Base-by-base conservation (phyloP, 2,888 invertebrate species). In the Clunio marinus region DNA sequence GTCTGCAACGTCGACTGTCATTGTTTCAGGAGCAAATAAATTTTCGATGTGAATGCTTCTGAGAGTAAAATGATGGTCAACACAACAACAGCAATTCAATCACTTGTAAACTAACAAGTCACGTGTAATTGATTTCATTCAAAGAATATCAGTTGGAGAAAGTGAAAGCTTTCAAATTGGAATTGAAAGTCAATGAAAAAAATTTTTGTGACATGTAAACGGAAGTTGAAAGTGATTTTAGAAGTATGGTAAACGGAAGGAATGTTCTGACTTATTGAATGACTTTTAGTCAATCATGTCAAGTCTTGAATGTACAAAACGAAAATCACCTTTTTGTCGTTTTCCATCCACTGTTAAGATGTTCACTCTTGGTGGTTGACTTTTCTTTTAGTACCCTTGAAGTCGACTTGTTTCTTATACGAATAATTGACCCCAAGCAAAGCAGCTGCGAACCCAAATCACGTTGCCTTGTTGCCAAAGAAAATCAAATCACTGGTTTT, bases 141-240 rank as follows among this genome's bases (percentile, higher is more conserved):
- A n/a, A n/a, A n/a, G n/a, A n/a, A n/a, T n/a, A n/a, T n/a, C 32
- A 32, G 4, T 32, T 4, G 32, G 32, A 10, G 5, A 13, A 45
- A 3, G 15, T 45, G 15, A 45, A 51, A 51, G 51, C 20, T 2
- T 17, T 51, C 8, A 15, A 41, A 32, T 2, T 59, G 24, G 37
- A 60, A 60, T 60, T 60, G 60, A 60, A 60, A 60, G 60, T 60
- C 37, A 24, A 60, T 60, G 15, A 27, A 51, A 32, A 10, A 10
- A 7, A 10, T 10, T 32, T 10, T 32, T 32, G 20, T 17, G 22
- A 17, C 32, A 17, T 8, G 51, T 8, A 8, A 17, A 51, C 51
- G 51, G 51, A 51, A 51, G 10, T 20, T 51, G 17, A 4, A 17
- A 51, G 51, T 51, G 51, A 51, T 51, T 51, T 51, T 5, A 2